Base-by-base conservation (phyloP, 2,888 invertebrate genomes). In the Tanytarsus gracilentus region DNA sequence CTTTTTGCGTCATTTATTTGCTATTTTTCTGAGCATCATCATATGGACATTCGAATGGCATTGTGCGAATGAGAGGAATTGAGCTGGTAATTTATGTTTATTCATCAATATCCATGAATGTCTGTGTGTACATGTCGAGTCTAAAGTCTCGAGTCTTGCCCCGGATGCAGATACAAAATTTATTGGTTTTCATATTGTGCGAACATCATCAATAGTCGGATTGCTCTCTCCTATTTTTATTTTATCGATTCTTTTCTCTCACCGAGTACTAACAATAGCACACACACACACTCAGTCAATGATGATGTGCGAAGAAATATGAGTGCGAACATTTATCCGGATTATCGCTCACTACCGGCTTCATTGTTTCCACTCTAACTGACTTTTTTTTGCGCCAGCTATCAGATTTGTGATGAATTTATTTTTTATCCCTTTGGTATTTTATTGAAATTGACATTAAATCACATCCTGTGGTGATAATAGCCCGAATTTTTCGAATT, bases 71-170 rank as follows among this genome's bases (percentile, higher is more conserved):
- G 8, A 40, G 4, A 18, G 44, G 1, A 23, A 14, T 49, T 49
- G 26, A 49, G 49, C 49, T 49, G 49, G 27, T 49, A 49, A 49
- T 49, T 49, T 26, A 49, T 49, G 27, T 49, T 49, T 49, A 49
- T 49, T 49, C 26, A 49, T 49, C 49, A 49, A 7, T 49, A 16
- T 44, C 44, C n/a, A 36, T 14, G n/a, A 36, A 7, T 23, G 23
- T 18, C 21, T 44, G 4, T 11, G 18, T 33, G 16, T 36, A 14
- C n/a, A 36, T 16, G 16, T 36, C 7, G 14, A 36, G n/a, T 14
- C 36, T 14, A 18, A 9, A 11, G 21, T 23, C 40, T 2, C 9
- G 5, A 14, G 36, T 36, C 36, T 44, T 18, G 11, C 23, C 6
- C 44, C 21, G 44, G 21, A 44, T 44, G 44, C 44, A 44, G 44